Conservation (phyloP, 2,113 vertebrate genomes). For the Conger conger region DNA sequence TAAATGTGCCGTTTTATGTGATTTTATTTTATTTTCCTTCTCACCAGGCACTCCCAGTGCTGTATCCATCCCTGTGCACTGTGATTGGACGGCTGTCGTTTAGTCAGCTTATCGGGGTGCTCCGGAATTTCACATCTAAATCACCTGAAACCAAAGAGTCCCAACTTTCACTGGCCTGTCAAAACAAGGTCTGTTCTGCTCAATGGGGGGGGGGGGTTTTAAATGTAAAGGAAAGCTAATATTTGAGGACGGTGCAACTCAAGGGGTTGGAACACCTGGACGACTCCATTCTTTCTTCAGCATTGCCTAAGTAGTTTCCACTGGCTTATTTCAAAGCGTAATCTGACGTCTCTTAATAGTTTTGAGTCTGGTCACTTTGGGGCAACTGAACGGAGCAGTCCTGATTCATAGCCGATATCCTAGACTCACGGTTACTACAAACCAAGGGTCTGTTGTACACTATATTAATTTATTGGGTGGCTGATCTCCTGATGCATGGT, state of each 20-base stretch:
- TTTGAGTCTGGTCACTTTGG: neutral
- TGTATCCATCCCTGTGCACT: conserved; percentile 76
- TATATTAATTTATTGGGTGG: too few species aligned
- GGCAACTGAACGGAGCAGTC: neutral
- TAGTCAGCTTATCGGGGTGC: conserved; percentile 78
- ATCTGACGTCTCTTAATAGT: too few species aligned
- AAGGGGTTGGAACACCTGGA: neutral
- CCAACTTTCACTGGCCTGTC: conserved; percentile 74
- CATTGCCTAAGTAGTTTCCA: neutral
- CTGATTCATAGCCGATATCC: neutral
- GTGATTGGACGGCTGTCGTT: conserved; percentile 79
- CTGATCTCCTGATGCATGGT: too few species aligned
- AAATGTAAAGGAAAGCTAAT: neutral
- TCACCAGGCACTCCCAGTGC: conserved; percentile 77
- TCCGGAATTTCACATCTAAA: conserved; percentile 71
- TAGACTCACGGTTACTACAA: neutral
- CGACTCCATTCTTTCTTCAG: neutral
- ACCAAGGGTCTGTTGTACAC: neutral
- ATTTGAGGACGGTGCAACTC: neutral
- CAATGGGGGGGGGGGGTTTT: neutral
- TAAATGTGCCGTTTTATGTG: too few species aligned
- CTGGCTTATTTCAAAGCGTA: neutral
- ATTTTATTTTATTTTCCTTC: conserved; percentile 18
- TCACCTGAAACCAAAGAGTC: conserved; percentile 59
- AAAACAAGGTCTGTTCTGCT: conserved; percentile 80